Base-by-base conservation (phyloP, 1,140 invertebrate genomes). In the Brachionus rubens region DNA sequence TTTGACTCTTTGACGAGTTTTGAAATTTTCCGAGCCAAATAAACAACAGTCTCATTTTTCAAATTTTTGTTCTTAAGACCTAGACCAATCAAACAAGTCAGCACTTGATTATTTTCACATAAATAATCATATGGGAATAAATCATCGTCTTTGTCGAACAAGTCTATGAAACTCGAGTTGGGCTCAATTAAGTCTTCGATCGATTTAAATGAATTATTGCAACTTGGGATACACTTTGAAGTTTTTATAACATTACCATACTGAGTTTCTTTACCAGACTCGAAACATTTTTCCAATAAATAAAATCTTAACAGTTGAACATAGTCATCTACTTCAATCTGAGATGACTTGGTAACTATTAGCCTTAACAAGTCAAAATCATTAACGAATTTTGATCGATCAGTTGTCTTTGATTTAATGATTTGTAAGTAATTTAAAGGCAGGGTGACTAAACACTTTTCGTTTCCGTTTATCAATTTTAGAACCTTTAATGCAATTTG, bases 201-300 rank as follows among this genome's bases (percentile, higher is more conserved):
- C 10, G 12, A 10, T 43, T 65, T 65, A 43, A 43, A 65, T 43
- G 19, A 43, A 2, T 41, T 3, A 43, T 65, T 65, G 14, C 59
- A 65, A 19, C 36, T 65, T 24, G 59, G 59, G 19, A 65, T 65
- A 41, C 59, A 65, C 19, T 65, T 65, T 24, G 26, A 12, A 10
- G 26, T 3, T 21, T 10, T 65, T n/a, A 65, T 65, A 10, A 65
- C 0, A n/a, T 41, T 41, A 24, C 36, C 59, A 28, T 65, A 41
- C 40, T 24, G 14, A 21, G 59, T 65, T 41, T 30, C 19, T 3
- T 28, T 41, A 36, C 12, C 43, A 16, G n/a, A 2, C 7, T 26
- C 19, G 12, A 26, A 43, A 26, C 16, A 43, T 41, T 65, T 65
- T 24, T 65, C 19, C 3, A 41, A 7, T 26, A 65, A 21, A 41